Base-by-base conservation (phyloP, 2,888 invertebrate genomes). In the Chaetoderma sp. region DNA sequence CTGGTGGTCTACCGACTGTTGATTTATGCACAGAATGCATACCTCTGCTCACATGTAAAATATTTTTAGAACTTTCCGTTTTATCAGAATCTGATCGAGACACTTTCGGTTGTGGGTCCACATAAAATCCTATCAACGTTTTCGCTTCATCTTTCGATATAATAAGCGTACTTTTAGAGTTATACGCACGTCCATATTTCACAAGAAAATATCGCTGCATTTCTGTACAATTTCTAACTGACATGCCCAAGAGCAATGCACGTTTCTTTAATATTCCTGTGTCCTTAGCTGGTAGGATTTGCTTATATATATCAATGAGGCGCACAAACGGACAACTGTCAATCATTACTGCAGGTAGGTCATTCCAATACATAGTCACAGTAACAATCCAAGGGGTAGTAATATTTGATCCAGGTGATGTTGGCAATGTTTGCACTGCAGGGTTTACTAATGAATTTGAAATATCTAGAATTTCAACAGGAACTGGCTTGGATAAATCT, bases 191-290 rank as follows among this genome's bases (percentile, higher is more conserved):
- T 32, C 84, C 85, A 74, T 86, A 86, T 50, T 84, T 80, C 25
- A 85, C 81, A 6, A 86, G 77, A 60, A 86, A 85, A 70, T 86
- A 84, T n/a, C 86, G 71, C 76, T 86, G 84, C 76, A 86, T 81
- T 65, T 86, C 86, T n/a, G 82, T 67, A 69, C 85, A 85, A 71
- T 83, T 84, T 45, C 72, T 71, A n/a, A 85, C 80, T 13, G 74
- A 67, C 63, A 85, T 79, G 13, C 78, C 78, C 73, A 86, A 75
- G 59, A 84, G 75, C 73, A 82, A 82, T 60, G 84, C 84, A 2
- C 86, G 74, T 68, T 85, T 85, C 72, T 86, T 86, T 56, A 86
- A 70, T 57, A 86, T 83, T 27, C 85, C 86, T 2, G 86, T 86
- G 67, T 85, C 85, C 71, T 86, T 86, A 28, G 85, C 84, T 27